Evolutionary conservation across 1,140 invertebrate genomes (phyloP).

Genomic region (Venturia canescens): DNA sequence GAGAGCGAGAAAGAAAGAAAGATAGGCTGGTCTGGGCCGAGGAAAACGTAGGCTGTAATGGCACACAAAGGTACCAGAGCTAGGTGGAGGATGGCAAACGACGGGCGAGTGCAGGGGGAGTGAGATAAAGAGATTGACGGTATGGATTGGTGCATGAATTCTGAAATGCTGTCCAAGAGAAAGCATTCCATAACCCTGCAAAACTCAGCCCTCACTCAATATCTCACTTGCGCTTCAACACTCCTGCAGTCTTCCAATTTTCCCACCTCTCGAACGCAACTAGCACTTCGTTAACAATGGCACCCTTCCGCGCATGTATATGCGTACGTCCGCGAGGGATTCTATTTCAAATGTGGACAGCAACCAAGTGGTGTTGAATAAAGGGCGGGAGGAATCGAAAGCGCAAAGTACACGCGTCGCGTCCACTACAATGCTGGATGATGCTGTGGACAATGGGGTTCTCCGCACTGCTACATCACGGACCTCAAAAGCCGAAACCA

Average conservation of each 20-base stretch:
- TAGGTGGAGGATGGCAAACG: conserved; percentile 8
- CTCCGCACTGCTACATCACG: conserved; percentile 34
- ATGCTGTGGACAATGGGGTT: conserved; percentile 49
- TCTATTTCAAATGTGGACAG: conserved; percentile 7
- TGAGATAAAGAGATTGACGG: conserved; percentile 17
- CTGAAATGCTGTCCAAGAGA: conserved; percentile 21
- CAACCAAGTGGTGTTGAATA: neutral
- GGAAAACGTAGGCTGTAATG: too few species aligned
- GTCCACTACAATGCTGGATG: conserved; percentile 48
- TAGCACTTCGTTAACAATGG: conserved; percentile 13
- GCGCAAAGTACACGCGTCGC: conserved; percentile 35
- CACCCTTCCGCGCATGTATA: conserved; percentile 16
- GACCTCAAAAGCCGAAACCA: conserved; percentile 46
- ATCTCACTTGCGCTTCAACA: conserved; percentile 4
- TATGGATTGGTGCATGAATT: conserved; percentile 27
- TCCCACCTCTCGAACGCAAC: neutral
- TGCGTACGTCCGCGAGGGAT: neutral
- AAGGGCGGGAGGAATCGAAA: neutral
- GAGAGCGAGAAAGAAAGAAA: neutral
- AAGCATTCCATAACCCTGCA: neutral
- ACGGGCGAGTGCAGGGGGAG: neutral
- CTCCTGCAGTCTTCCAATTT: neutral
- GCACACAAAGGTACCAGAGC: neutral
- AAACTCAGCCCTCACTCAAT: neutral
- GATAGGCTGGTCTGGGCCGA: neutral